Evolutionary conservation across 2,888 invertebrate genomes (phyloP).

Genomic region (Empis stercorea): DNA sequence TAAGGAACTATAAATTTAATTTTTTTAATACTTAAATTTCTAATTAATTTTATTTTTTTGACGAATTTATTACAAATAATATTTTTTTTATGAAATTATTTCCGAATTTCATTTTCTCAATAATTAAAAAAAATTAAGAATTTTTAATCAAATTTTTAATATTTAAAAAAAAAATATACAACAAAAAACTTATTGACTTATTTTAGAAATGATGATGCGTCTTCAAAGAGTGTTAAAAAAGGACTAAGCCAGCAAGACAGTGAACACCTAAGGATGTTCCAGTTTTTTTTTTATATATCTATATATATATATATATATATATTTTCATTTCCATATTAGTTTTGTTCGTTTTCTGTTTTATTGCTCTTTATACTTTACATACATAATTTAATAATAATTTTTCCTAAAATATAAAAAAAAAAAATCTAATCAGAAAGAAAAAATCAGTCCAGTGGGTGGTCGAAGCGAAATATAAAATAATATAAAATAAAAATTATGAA

Average conservation of each 20-base stretch:
- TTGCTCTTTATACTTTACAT: background rate
- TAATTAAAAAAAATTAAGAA: no score
- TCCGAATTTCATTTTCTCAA: no score
- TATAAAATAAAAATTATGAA: background rate
- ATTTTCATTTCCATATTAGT: background rate
- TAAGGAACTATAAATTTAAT: no score
- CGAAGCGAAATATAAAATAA: background rate
- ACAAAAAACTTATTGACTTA: background rate
- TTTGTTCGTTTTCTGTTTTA: background rate
- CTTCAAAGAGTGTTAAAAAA: background rate
- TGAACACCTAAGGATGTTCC: background rate
- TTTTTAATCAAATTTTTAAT: background rate
- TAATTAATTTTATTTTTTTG: no score
- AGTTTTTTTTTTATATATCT: background rate
- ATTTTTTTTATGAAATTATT: no score
- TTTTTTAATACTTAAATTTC: no score
- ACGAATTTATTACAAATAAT: no score
- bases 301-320: background rate
- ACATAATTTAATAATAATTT: conserved; percentile 9
- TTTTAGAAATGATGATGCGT: background rate
- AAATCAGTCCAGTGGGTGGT: conserved; percentile 9
- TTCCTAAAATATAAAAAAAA: no score
- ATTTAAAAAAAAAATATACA: background rate
- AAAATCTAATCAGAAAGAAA: conserved; percentile 3
- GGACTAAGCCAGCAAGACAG: background rate